Evolutionary conservation across 2,797 vertebrate species (phyloP), one percentile per base, ranked within the genome.

Genomic region (Mus minutoides): DNA sequence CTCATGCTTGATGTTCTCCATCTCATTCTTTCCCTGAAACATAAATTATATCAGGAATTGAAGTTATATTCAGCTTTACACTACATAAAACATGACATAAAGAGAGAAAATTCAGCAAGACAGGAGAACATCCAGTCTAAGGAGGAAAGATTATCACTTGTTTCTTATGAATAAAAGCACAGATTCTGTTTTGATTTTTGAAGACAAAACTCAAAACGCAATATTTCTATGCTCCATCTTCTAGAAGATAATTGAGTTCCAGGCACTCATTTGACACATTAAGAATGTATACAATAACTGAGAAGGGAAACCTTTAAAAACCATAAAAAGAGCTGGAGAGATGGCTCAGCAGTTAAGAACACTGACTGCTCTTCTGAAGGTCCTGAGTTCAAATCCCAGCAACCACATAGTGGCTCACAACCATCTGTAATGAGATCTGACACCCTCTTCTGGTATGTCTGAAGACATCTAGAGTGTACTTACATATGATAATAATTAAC

Each of bases 131-230:
- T 87, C 0, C 43, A 75, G 31, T 88, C 52, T 78, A 96, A 26
- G 64, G 76, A 96, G n/a, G 19, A 89, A 95, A 92, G 16, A 46
- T 83, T 85, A 87, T 56, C 64, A 89, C 24, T 46, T 89, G 10
- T 82, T 92, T 89, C 88, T 71, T 94, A 58, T 24, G 76, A n/a
- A 49, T 92, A 75, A 89, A 37, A 84, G 49, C 31, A 76, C 91
- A 31, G 76, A 95, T 91, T 80, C 34, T 95, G 87, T 62, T 97
- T 34, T 75, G 14, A 80, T 64, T 93, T 95, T 79, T 91, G 34
- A n/a, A 78, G 21, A 29, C 77, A 96, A 95, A 40, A 87, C 16
- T 82, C 31, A 96, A 97, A 90, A 43, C 17, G 78, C 31, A 85
- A 93, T 87, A 12, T 71, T 58, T 76, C 43, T 90, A 56, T 86